Evolutionary conservation across 30 jellyfish, hydroid and myxozoan genomes (phyloP).

Genomic region (Aurelia sp.): DNA sequence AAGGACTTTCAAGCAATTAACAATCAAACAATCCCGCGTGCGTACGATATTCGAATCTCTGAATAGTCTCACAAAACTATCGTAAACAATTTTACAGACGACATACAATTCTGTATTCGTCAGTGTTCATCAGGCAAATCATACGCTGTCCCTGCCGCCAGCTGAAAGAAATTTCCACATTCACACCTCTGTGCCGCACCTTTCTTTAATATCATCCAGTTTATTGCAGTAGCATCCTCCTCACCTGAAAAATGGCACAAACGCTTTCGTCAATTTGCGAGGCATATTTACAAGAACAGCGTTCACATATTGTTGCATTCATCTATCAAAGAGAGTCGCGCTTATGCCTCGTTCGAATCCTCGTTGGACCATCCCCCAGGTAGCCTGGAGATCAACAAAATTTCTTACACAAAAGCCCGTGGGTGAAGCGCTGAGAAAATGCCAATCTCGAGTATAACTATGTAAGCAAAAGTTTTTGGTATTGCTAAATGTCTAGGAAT

Average conservation of each 20-base stretch:
- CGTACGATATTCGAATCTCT: neutral
- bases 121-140: slow-evolving; percentile 81
- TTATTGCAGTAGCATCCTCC: slow-evolving; percentile 93
- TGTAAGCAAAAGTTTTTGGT: too few species aligned
- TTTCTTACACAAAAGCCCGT: too few species aligned
- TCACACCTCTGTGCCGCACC: slow-evolving; percentile 98
- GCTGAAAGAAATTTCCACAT: slow-evolving; percentile 92
- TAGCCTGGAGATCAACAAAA: too few species aligned
- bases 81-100: slow-evolving; percentile 8
- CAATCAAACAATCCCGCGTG: slow-evolving; percentile 32
- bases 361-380: too few species aligned
- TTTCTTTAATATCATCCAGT: slow-evolving; percentile 94
- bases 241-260: slow-evolving; percentile 75
- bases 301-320: too few species aligned
- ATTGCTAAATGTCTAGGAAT: too few species aligned
- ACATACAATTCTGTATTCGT: neutral
- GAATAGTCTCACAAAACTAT: slow-evolving; percentile 14
- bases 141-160: slow-evolving; percentile 85
- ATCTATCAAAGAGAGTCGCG: too few species aligned
- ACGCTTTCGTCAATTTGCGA: too few species aligned
- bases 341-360: too few species aligned
- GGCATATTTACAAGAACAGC: too few species aligned
- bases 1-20: slow-evolving; percentile 25
- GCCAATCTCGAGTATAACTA: too few species aligned
- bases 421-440: too few species aligned